A percentile compares a stretch with the other conserved stretches of the same genome.
Conservation (phyloP, 2,113 vertebrate species). For the Drymodes brunneopygia region DNA sequence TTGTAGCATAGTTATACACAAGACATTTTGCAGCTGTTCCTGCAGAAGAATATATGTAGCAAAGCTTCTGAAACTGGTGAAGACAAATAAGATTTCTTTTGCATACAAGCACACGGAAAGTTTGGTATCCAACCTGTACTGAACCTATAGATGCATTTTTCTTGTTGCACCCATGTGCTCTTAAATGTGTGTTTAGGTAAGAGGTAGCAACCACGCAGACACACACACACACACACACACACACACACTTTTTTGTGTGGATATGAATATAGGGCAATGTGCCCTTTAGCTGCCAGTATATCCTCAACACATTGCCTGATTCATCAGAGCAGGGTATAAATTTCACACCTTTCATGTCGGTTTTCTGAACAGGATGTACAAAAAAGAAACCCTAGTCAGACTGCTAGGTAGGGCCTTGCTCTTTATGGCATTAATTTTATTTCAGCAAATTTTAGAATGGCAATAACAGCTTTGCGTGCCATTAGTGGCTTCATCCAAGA, state of each 20-base stretch:
- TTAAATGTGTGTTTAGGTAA: background rate
- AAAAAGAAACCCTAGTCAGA: background rate
- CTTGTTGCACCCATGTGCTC: background rate
- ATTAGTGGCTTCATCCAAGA: background rate
- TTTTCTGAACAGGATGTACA: background rate
- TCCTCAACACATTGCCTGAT: background rate
- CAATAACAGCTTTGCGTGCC: background rate
- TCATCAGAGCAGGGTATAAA: background rate
- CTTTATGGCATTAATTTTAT: background rate
- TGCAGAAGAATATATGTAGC: background rate
- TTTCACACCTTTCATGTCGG: background rate
- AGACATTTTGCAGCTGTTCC: background rate
- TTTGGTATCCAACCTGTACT: background rate
- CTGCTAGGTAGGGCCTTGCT: background rate
- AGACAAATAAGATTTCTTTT: background rate
- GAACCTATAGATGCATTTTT: background rate
- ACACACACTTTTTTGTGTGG: background rate
- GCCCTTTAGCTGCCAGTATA: background rate
- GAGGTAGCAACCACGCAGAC: background rate
- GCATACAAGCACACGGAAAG: background rate
- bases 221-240: accelerated
- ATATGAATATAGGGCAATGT: background rate
- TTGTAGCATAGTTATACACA: background rate
- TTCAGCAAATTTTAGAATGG: background rate
- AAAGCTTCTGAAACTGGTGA: background rate